These are phyloP conservation scores for Chrysoperla carnea DNA, from an alignment of 1,140 invertebrate species.

Conservation along the genomic window DNA sequence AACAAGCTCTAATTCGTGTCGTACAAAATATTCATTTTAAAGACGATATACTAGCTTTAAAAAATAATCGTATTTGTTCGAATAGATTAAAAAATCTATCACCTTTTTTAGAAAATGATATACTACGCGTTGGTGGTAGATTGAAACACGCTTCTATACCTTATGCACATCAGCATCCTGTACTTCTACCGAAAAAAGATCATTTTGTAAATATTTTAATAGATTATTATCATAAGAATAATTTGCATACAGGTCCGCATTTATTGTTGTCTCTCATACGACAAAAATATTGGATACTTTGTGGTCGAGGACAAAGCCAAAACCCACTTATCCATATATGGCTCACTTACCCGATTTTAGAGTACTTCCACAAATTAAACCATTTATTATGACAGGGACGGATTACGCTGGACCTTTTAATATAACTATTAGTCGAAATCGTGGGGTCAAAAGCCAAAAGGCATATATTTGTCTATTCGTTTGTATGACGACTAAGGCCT, in stretches of 20 bases:
- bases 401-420: slow-evolving; percentile 17
- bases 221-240: slow-evolving; percentile 6
- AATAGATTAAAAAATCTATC: not conserved
- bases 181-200: slow-evolving; percentile 10
- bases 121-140: slow-evolving; percentile 13
- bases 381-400: slow-evolving; percentile 12
- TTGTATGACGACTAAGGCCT: slow-evolving; percentile 9
- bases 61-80: no score
- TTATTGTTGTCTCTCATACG: slow-evolving; percentile 7
- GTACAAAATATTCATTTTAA: no score
- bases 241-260: slow-evolving; percentile 11
- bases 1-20: no score
- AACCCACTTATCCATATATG: not conserved
- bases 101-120: slow-evolving; percentile 10
- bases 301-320: slow-evolving; percentile 2
- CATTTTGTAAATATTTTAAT: slow-evolving; percentile 10
- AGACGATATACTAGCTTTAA: no score
- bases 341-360: not conserved
- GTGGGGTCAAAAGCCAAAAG: slow-evolving; percentile 9
- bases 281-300: slow-evolving; percentile 11
- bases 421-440: slow-evolving; percentile 2
- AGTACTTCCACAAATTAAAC: slow-evolving; percentile 2
- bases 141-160: slow-evolving; percentile 7
- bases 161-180: slow-evolving; percentile 10
- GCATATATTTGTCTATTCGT: slow-evolving; percentile 10